These are phyloP conservation scores for Serilophus lunatus DNA, from an alignment of 2,113 vertebrate species.

Conservation along the genomic window DNA sequence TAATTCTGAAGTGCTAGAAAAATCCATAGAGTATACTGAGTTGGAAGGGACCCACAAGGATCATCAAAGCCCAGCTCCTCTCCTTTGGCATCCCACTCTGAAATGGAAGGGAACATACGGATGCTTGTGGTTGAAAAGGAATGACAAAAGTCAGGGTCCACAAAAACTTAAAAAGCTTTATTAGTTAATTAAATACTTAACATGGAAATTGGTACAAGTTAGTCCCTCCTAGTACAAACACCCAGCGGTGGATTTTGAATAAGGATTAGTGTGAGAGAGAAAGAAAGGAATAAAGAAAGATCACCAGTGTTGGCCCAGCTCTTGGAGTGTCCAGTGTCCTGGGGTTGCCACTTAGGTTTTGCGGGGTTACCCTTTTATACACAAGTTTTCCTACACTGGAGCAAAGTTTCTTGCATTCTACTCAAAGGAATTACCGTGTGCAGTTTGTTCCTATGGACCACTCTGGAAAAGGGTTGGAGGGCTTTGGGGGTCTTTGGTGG, in stretches of 20 bases:
- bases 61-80: neutral
- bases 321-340: neutral
- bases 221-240: neutral
- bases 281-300: neutral
- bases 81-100: neutral
- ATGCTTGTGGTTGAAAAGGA: neutral
- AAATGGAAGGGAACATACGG: neutral
- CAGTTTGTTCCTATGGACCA: neutral
- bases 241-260: neutral
- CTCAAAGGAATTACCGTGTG: neutral
- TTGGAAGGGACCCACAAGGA: neutral
- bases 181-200: neutral
- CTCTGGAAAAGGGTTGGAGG: neutral
- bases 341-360: neutral
- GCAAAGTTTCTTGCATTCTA: neutral
- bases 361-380: neutral
- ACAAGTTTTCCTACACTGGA: neutral
- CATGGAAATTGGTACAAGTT: neutral
- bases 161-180: neutral
- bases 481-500: neutral
- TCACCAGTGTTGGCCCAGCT: neutral
- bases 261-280: neutral
- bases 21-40: neutral
- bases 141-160: neutral
- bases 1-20: neutral